These are phyloP conservation scores for Diaphora mendica DNA, from an alignment of 2,888 invertebrate species.

Conservation along the genomic window DNA sequence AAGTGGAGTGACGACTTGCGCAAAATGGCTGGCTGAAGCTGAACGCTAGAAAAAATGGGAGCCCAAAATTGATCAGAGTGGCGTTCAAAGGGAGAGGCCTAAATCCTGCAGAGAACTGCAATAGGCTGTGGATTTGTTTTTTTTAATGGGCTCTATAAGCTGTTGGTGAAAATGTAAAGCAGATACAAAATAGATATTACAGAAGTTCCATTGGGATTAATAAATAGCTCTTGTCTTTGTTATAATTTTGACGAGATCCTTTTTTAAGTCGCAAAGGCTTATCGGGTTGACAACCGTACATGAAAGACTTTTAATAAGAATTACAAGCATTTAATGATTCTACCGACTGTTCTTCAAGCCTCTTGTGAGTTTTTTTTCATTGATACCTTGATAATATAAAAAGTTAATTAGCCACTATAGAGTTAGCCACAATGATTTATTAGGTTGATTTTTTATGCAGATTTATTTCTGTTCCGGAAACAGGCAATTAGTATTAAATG, in stretches of 20 bases:
- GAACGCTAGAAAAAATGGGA: too few species aligned
- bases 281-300: neutral
- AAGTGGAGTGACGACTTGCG: too few species aligned
- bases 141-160: too few species aligned
- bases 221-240: neutral
- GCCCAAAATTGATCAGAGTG: too few species aligned
- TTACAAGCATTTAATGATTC: neutral
- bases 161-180: neutral
- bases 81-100: too few species aligned
- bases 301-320: neutral
- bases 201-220: neutral
- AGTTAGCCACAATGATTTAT: constrained; percentile 2
- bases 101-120: too few species aligned
- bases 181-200: neutral
- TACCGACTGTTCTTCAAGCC: neutral
- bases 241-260: too few species aligned
- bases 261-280: neutral
- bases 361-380: neutral
- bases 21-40: too few species aligned
- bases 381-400: neutral
- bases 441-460: neutral
- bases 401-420: neutral
- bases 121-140: too few species aligned
- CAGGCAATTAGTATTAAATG: neutral
- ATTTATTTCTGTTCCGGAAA: neutral